Percentiles rank a stretch among this genome's conserved stretches.
phyloP scores from a whole-genome alignment of 2,113 vertebrate species.

The Isurus oxyrinchus region DNA sequence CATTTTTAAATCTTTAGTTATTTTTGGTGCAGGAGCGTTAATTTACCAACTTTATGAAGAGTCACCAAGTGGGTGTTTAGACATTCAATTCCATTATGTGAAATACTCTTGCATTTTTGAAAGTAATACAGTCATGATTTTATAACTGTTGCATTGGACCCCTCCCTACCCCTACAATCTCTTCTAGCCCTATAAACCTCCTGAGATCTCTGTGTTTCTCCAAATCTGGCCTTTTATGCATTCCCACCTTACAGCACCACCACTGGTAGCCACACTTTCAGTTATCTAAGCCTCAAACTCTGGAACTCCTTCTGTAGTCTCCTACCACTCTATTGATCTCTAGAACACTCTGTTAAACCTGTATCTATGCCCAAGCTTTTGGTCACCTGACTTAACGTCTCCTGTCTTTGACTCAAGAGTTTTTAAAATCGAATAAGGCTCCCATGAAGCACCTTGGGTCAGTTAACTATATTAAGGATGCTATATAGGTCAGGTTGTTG shows the following conservation, averaged over 20 bases:
- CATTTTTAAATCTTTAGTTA: background rate
- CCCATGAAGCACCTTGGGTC: background rate
- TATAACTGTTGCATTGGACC: background rate
- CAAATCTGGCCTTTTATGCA: background rate
- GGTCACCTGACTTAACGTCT: background rate
- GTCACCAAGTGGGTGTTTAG: background rate
- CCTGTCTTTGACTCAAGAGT: background rate
- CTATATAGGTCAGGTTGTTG: background rate
- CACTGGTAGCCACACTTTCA: background rate
- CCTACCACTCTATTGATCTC: background rate
- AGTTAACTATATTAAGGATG: background rate
- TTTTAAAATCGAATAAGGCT: background rate
- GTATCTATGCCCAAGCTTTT: background rate
- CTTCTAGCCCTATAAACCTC: background rate
- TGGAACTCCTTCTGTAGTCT: background rate
- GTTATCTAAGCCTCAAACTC: background rate
- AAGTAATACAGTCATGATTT: background rate
- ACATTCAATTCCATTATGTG: background rate
- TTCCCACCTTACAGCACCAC: background rate
- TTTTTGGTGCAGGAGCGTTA: background rate
- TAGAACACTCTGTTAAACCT: background rate
- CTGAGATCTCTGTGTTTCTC: background rate
- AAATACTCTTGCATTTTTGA: background rate
- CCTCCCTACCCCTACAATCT: background rate
- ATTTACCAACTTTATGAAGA: background rate